Conservation (phyloP, 1,140 invertebrate genomes). For the Liolophura sinensis region DNA sequence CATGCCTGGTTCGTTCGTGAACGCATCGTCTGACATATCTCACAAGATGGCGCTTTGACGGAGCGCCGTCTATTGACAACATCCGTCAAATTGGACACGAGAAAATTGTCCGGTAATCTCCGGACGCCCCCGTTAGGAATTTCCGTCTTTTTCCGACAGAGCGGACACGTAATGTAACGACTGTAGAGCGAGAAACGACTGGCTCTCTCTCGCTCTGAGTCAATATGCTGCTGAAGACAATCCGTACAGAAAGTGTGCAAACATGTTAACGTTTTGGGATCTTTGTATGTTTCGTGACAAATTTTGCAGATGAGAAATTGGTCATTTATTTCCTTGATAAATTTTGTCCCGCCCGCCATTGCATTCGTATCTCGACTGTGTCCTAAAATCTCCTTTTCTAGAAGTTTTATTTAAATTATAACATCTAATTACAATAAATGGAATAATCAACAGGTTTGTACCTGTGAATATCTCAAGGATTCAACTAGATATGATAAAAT, state of each 20-base stretch:
- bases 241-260: slow-evolving; percentile 91
- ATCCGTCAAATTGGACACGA: slow-evolving; percentile 54
- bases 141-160: slow-evolving; percentile 58
- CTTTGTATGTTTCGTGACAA: slow-evolving; percentile 55
- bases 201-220: slow-evolving; percentile 36
- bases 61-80: slow-evolving; percentile 41
- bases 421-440: too few relatives aligned
- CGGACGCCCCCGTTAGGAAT: slow-evolving; percentile 55
- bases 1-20: slow-evolving; percentile 42
- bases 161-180: slow-evolving; percentile 53
- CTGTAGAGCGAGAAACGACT: slow-evolving; percentile 40
- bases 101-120: slow-evolving; percentile 57
- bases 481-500: too few relatives aligned
- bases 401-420: too few relatives aligned
- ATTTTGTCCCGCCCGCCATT: slow-evolving; percentile 46
- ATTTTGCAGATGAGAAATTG: slow-evolving; percentile 61
- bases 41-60: slow-evolving; percentile 46
- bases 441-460: too few relatives aligned
- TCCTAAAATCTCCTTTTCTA: too few relatives aligned
- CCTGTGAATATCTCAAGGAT: too few relatives aligned
- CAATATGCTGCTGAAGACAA: slow-evolving; percentile 64
- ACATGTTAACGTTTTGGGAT: slow-evolving; percentile 83
- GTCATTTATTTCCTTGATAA: slow-evolving; percentile 58
- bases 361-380: too few relatives aligned
- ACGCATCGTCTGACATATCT: slow-evolving; percentile 50